A percentile compares a stretch with the other conserved stretches of the same genome.
phyloP scores from a whole-genome alignment of 1,140 invertebrate species.

The Sitobion miscanthi region DNA sequence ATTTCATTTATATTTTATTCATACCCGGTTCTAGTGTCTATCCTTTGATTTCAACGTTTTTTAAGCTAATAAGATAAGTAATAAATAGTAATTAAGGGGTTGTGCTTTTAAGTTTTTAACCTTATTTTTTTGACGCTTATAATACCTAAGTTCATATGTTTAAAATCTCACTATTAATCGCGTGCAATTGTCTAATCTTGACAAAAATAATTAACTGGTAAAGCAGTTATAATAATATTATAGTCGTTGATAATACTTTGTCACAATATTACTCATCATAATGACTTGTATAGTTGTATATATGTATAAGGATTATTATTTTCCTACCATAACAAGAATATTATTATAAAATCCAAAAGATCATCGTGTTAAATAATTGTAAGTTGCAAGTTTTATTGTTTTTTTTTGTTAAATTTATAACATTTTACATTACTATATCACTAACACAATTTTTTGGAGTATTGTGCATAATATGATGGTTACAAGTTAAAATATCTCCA shows the following conservation, averaged over 20 bases:
- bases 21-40: background rate
- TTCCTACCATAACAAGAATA: too few species aligned
- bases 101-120: background rate
- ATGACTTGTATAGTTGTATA: background rate
- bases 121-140: background rate
- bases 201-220: background rate
- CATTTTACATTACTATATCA: too few species aligned
- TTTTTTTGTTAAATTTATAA: too few species aligned
- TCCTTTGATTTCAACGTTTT: background rate
- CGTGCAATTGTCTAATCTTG: background rate
- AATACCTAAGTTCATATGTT: background rate
- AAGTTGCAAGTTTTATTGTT: too few species aligned
- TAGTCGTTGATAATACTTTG: background rate
- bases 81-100: background rate
- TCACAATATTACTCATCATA: background rate
- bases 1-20: slow-evolving; percentile 1
- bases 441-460: too few species aligned
- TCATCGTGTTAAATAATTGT: too few species aligned
- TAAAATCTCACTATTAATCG: background rate
- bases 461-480: too few species aligned
- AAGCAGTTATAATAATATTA: background rate
- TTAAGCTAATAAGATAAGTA: background rate
- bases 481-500: too few species aligned
- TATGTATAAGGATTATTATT: too few species aligned
- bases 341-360: too few species aligned